A percentile compares a stretch with the other conserved stretches of the same genome.
Evolutionary conservation across 2,888 invertebrate species (phyloP).

Genomic region (Pyrocoelia pectoralis): DNA sequence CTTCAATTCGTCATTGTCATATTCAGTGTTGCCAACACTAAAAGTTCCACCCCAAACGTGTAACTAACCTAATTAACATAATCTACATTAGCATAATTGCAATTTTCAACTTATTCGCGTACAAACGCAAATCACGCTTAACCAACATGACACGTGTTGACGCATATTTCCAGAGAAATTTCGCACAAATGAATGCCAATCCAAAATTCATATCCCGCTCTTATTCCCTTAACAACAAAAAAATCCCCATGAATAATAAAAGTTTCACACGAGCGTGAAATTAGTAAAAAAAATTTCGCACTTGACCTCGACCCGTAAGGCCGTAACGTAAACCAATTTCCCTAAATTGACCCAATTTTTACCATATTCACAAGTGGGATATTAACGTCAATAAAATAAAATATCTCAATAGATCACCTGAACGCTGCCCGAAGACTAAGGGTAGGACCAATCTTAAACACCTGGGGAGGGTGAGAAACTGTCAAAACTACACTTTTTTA

Average conservation of each 20-base stretch:
- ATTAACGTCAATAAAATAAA: background rate
- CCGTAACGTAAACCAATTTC: background rate
- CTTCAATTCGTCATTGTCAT: conserved; percentile 47
- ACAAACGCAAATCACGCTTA: conserved; percentile 3
- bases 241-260: too few relatives aligned
- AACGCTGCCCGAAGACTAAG: background rate
- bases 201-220: too few relatives aligned
- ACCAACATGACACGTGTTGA: conserved; percentile 2
- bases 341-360: conserved; percentile 1
- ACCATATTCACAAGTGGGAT: background rate
- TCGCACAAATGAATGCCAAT: too few relatives aligned
- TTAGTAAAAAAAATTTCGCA: conserved; percentile 23
- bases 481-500: background rate
- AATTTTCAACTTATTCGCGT: conserved; percentile 27
- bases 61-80: conserved; percentile 47
- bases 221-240: too few relatives aligned
- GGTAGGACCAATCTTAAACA: background rate
- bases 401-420: background rate
- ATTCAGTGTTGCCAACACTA: conserved; percentile 44
- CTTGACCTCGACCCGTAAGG: conserved; percentile 20
- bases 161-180: too few relatives aligned
- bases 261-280: conserved; percentile 38
- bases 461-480: conserved; percentile 1
- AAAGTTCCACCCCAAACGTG: conserved; percentile 46
- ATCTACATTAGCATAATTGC: conserved; percentile 44